Percentiles rank a stretch among this genome's conserved stretches.
These are phyloP conservation scores for Melanotaenia parkinsoni DNA, from an alignment of 2,797 vertebrate species.

Conservation along the genomic window DNA sequence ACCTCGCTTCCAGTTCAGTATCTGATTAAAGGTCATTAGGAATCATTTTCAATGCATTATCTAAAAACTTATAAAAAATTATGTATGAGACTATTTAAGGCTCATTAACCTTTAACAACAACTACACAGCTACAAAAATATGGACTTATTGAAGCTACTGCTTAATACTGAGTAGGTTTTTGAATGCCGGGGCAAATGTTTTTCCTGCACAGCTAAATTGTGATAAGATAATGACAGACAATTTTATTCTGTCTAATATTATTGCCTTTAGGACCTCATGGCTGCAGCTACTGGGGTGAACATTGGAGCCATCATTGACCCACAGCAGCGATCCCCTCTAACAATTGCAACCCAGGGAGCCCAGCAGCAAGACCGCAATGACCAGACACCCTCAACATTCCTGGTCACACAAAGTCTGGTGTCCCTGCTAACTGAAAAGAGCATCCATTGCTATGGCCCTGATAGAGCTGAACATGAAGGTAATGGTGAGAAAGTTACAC, in stretches of 20 bases:
- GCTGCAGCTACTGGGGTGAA: conserved; percentile 84
- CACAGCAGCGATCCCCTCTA: conserved; percentile 72
- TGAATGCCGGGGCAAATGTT: not conserved
- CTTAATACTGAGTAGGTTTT: not conserved
- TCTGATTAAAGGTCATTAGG: not conserved
- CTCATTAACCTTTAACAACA: not conserved
- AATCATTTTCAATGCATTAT: too few relatives aligned
- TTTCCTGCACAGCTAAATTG: not conserved
- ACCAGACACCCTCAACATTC: conserved; percentile 77
- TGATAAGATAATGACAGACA: not conserved
- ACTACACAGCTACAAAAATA: not conserved
- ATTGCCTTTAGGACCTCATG: conserved; percentile 80
- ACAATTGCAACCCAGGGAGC: conserved; percentile 53
- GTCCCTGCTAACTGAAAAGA: conserved; percentile 84
- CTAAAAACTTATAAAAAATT: too few relatives aligned
- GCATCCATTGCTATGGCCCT: conserved; percentile 65
- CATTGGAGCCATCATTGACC: conserved; percentile 74
- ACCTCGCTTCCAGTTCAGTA: too few relatives aligned
- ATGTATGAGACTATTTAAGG: not conserved
- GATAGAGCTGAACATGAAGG: conserved; percentile 78
- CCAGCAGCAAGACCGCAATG: conserved; percentile 65
- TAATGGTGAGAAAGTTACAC: conserved; percentile 67
- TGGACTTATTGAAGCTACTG: not conserved
- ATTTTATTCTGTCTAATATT: not conserved
- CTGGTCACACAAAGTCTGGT: conserved; percentile 87